Evolutionary conservation across 1,140 invertebrate species (phyloP), one percentile per base, ranked within the genome.

Genomic region (Prorops nasuta): DNA sequence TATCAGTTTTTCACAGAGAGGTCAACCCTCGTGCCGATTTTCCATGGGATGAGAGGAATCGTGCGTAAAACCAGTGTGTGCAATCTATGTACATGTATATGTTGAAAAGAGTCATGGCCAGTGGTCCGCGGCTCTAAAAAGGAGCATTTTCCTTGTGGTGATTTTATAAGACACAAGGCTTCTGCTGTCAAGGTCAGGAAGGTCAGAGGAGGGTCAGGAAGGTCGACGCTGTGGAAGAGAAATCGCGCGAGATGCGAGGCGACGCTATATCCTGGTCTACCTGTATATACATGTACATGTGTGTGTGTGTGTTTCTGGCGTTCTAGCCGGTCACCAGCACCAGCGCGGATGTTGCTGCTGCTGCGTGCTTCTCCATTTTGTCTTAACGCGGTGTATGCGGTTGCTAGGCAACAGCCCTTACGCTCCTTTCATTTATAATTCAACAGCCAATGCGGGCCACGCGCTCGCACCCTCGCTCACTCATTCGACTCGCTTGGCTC

Each of bases 391-490:
- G 72, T 69, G 68, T 71, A 69, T 67, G 68, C 66, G 68, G 74
- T 77, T 77, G 72, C 75, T 67, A 74, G 68, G 75, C 75, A 76
- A 77, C 75, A 73, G 72, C 72, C 74, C 74, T 77, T 77, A 77
- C 72, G 72, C 74, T 76, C 75, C 67, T 67, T 72, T 77, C 75
- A 77, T 77, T 74, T 77, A 77, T 77, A 77, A 77, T 77, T 77
- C 74, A 77, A 52, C 72, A 76, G 66, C 74, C 74, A 76, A 76
- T 77, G 74, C 75, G 74, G 72, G 72, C 74, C 75, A 76, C 72
- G 75, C 72, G 72, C 63, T 69, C 66, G 62, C 66, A 69, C 66
- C 69, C 60, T 65, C 63, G 60, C 64, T 51, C 35, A 22, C 35
- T 34, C 22, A 22, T 44, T 38, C 45, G 20, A 28, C 9, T 36